Evolutionary conservation across 2,888 invertebrate genomes (phyloP), one percentile per base, ranked within the genome.

Genomic region (Nymphalis c-album): DNA sequence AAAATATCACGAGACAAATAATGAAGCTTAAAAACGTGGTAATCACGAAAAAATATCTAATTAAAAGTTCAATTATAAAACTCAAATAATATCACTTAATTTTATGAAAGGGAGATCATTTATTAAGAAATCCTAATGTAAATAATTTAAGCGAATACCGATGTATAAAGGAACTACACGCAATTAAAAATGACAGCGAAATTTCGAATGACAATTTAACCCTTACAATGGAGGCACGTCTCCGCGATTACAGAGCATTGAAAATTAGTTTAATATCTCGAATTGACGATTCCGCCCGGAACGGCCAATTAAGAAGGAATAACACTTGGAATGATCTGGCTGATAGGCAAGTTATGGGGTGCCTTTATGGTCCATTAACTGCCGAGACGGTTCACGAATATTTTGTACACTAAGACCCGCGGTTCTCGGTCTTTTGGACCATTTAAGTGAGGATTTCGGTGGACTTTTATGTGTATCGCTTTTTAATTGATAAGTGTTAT

Each of bases 201-300:
- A 73, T 73, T 72, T 73, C 67, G 69, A 71, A 75, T 69, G 73
- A 70, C 74, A 73, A 65, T 69, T 71, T 77, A 83, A 84, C 85
- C 85, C 85, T 80, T 80, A 76, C 79, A 75, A 75, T 55, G 55
- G 55, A 75, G 63, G 80, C 89, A 87, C 88, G 88, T 89, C 85
- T 85, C 80, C 80, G 74, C 88, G 87, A 90, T 91, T 89, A 90
- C 86, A 81, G 81, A 78, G 83, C 91, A 91, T 91, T 89, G 90
- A 90, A 91, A 91, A 92, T 92, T 92, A 92, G 91, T 91, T 90
- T 91, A 91, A 91, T 91, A 92, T 90, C 91, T 88, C 83, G 85
- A 91, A 92, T 91, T 90, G 91, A 87, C 89, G 88, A 90, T 90
- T 91, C 90, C 88, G 87, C 81, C 79, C 89, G 90, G 90, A 90